Percentiles rank a stretch among this genome's conserved stretches.
Evolutionary conservation across 2,888 invertebrate genomes (phyloP).

Genomic region (Pseudococcus jackbeardsleyi): DNA sequence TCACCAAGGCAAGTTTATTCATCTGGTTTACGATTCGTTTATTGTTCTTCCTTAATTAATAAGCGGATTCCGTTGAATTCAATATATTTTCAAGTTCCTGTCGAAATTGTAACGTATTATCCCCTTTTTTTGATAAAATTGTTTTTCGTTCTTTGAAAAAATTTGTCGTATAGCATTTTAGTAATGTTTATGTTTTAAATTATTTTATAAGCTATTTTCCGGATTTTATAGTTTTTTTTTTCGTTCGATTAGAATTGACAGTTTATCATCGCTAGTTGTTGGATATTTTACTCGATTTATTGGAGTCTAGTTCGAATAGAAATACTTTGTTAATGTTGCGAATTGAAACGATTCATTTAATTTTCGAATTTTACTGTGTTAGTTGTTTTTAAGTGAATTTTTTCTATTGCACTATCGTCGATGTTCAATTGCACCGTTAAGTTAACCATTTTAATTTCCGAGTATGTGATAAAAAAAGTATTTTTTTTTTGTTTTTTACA

Average conservation of each 20-base stretch:
- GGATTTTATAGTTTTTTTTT: not conserved
- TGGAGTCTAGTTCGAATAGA: not conserved
- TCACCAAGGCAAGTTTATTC: not conserved
- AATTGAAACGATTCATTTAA: not conserved
- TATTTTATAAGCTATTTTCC: not conserved
- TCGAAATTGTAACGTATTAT: conserved; percentile 11
- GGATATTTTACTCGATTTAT: not conserved
- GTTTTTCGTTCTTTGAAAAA: not conserved
- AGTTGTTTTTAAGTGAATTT: not conserved
- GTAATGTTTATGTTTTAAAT: not conserved
- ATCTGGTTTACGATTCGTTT: not conserved
- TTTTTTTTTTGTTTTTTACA: conserved; percentile 17
- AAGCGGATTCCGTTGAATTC: not conserved
- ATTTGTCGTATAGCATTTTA: not conserved
- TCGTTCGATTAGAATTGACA: not conserved
- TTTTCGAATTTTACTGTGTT: not conserved
- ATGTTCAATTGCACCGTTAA: conserved; percentile 3
- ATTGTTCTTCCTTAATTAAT: conserved; percentile 14
- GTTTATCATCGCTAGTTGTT: not conserved
- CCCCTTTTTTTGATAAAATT: not conserved
- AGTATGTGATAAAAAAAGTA: conserved; percentile 40
- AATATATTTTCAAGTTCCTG: not conserved
- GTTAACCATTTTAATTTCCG: conserved; percentile 17
- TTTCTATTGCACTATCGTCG: not conserved
- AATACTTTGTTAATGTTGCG: not conserved